A percentile compares a stretch with the other conserved stretches of the same genome.
Conservation (phyloP, 2,888 invertebrate species). For the Crioceris asparagi region DNA sequence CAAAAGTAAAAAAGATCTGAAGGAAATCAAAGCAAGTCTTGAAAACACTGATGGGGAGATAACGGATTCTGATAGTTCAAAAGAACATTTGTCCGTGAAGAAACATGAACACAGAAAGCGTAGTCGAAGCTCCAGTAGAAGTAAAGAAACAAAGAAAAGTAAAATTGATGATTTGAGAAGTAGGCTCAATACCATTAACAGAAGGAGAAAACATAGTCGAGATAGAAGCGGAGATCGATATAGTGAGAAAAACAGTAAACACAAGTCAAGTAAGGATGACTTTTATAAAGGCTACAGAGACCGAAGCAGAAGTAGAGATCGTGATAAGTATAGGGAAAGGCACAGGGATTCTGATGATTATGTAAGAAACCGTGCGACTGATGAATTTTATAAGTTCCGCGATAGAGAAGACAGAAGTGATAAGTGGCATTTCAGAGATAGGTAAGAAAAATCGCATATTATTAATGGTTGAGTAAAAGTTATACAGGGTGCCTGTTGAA, state of each 20-base stretch:
- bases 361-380: slow-evolving; percentile 27
- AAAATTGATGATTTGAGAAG: slow-evolving; percentile 10
- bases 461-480: no score
- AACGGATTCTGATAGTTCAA: slow-evolving; percentile 17
- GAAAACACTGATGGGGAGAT: slow-evolving; percentile 35
- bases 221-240: slow-evolving; percentile 29
- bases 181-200: no score
- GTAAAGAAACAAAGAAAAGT: slow-evolving; percentile 11
- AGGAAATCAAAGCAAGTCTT: background rate
- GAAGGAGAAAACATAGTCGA: slow-evolving; percentile 7
- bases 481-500: no score
- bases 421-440: slow-evolving; percentile 30
- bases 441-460: slow-evolving; percentile 21
- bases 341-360: slow-evolving; percentile 29
- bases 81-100: slow-evolving; percentile 16
- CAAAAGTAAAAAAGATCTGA: slow-evolving; percentile 9
- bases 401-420: slow-evolving; percentile 35
- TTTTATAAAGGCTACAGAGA: slow-evolving; percentile 6
- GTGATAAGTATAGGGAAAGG: slow-evolving; percentile 17
- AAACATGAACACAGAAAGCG: slow-evolving; percentile 23
- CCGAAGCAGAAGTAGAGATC: slow-evolving; percentile 12
- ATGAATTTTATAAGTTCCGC: slow-evolving; percentile 22
- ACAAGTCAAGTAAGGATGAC: slow-evolving; percentile 6
- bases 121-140: slow-evolving; percentile 18
- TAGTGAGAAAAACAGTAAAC: slow-evolving; percentile 9